Base-by-base conservation (phyloP, 2,888 invertebrate species). In the Oxycera nigricornis region DNA sequence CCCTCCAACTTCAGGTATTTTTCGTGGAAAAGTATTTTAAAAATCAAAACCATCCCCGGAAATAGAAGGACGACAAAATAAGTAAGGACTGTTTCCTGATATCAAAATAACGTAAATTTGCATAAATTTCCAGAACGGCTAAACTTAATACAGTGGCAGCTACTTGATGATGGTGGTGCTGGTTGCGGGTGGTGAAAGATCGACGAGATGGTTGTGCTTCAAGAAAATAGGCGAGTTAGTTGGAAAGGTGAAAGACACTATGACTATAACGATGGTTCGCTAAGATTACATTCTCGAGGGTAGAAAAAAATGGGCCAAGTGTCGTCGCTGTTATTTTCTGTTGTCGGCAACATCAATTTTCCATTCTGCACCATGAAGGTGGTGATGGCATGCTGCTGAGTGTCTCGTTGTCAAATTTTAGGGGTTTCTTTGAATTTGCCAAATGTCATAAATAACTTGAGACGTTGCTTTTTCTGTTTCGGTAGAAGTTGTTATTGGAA, bases 21-120 rank as follows among this genome's bases (percentile, higher is more conserved):
- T 20, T 30, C 4, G 17, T 14, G 11, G 7, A 0, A 46, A 20
- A 4, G 3, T 31, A 26, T 31, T 31, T 4, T 39, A 3, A 55
- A 22, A 52, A 39, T 57, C 72, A 57, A 26, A 28, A 41, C 26
- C 59, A 41, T 28, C 28, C 41, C 72, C 30, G 17, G 14, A 57
- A 39, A 39, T 39, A 68, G 50, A 39, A 72, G n/a, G n/a, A n/a
- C n/a, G n/a, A n/a, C n/a, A 59, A 28, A 17, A 50, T 46, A 35
- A 31, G 28, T 39, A 62, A 76, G 55, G 28, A 61, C 65, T 24
- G 17, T 46, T 46, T 61, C 55, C 70, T 39, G 57, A 72, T 74
- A 76, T 75, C 76, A 76, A 73, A 76, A 76, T 72, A 76, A 76
- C 75, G 73, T 73, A 76, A 76, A 76, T 76, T 76, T 76, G 73